Percentiles rank a stretch among this genome's conserved stretches.
Evolutionary conservation across 2,797 vertebrate species (phyloP).

Genomic region (Pipistrellus pygmaeus): DNA sequence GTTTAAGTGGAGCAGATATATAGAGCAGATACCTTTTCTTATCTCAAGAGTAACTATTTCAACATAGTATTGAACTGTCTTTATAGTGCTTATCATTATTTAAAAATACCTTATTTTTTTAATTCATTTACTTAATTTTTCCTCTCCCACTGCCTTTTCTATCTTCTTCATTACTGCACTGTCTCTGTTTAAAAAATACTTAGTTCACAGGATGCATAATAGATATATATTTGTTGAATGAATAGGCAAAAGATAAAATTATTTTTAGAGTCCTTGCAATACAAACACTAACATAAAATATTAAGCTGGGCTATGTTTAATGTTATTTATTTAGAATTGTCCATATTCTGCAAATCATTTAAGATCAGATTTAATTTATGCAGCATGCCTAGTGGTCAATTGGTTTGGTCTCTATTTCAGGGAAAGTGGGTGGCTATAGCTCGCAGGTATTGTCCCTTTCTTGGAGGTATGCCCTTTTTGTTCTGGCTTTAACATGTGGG

Average conservation of each 20-base stretch:
- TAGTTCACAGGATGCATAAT: background rate
- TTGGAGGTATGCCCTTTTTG: background rate
- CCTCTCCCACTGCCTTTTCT: background rate
- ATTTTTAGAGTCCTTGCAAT: background rate
- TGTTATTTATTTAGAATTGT: background rate
- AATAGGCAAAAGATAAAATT: background rate
- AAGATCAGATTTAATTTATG: background rate
- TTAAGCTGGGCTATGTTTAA: background rate
- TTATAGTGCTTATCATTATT: background rate
- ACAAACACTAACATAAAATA: background rate
- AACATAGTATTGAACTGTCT: background rate
- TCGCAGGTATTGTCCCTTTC: background rate
- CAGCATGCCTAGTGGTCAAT: background rate
- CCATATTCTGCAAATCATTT: background rate
- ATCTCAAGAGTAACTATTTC: background rate
- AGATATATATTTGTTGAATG: background rate
- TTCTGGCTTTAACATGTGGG: background rate
- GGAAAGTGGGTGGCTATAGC: background rate
- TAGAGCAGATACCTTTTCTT: background rate
- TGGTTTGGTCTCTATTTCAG: background rate
- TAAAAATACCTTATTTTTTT: background rate
- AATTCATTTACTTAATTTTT: background rate
- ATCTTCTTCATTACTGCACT: background rate
- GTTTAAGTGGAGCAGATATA: background rate
- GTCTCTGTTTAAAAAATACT: background rate